Evolutionary conservation across 2,888 invertebrate genomes (phyloP).

Genomic region (Drosophila mulleri): DNA sequence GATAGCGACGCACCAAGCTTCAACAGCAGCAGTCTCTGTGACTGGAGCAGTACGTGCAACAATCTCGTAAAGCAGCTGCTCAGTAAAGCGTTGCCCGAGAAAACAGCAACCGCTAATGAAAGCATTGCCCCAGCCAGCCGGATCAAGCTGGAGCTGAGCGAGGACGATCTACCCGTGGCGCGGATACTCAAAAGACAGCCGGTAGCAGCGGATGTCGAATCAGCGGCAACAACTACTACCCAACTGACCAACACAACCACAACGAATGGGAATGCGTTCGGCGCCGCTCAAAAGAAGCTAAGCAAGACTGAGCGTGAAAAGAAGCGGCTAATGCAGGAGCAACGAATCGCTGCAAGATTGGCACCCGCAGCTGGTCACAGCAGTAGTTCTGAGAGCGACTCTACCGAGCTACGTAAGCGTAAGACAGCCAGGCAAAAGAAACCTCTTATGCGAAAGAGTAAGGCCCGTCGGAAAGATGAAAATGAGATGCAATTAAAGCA

Average conservation of each 20-base stretch:
- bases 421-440: conserved; percentile 81
- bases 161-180: conserved; percentile 68
- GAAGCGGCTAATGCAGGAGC: conserved; percentile 81
- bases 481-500: conserved; percentile 22
- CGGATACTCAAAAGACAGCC: conserved; percentile 62
- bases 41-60: conserved; percentile 91
- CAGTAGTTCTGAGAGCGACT: conserved; percentile 86
- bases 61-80: conserved; percentile 91
- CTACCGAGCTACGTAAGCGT: conserved; percentile 82
- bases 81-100: conserved; percentile 79
- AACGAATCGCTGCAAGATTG: conserved; percentile 81
- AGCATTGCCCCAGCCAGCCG: conserved; percentile 9
- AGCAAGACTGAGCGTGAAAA: conserved; percentile 84
- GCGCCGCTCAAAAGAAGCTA: conserved; percentile 72
- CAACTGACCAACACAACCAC: conserved; percentile 62
- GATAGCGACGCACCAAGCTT: conserved; percentile 45
- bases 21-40: conserved; percentile 53
- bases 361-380: conserved; percentile 76
- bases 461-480: conserved; percentile 46
- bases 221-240: conserved; percentile 59
- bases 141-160: conserved; percentile 61
- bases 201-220: conserved; percentile 46
- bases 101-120: background rate
- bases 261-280: conserved; percentile 40
- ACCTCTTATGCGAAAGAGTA: conserved; percentile 67